Evolutionary conservation across 1,140 invertebrate species (phyloP).

Genomic region (Drosophila pectinifera): DNA sequence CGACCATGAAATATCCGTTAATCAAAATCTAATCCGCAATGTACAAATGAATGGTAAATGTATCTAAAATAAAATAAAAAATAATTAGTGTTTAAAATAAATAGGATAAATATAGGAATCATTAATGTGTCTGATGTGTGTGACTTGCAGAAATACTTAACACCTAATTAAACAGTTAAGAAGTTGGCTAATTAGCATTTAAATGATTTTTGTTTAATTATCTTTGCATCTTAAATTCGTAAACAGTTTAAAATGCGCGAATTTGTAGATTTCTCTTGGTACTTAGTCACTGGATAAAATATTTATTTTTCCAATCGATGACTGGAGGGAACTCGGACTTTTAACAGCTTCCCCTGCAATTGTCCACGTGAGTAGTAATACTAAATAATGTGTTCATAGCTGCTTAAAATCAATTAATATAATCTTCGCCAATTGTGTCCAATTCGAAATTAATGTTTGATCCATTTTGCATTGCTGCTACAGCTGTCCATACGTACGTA

Average conservation of each 20-base stretch:
- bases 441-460: conserved; percentile 16
- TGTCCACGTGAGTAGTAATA: neutral
- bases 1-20: conserved; percentile 21
- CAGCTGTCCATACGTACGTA: conserved; percentile 33
- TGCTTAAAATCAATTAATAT: neutral
- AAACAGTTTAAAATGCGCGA: neutral
- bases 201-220: neutral
- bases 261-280: neutral
- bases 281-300: conserved; percentile 6
- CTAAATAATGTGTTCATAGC: no score
- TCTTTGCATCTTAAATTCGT: neutral
- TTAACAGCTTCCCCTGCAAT: neutral
- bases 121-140: neutral
- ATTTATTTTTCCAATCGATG: conserved; percentile 29
- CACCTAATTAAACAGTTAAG: no score
- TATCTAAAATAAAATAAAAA: conserved; percentile 15
- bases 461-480: conserved; percentile 20
- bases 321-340: neutral
- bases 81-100: neutral
- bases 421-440: neutral
- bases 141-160: neutral
- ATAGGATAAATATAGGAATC: neutral
- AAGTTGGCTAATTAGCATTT: neutral
- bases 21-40: conserved; percentile 14
- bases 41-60: conserved; percentile 7